Conservation (phyloP, 2,113 vertebrate species). For the Carlito syrichta region DNA sequence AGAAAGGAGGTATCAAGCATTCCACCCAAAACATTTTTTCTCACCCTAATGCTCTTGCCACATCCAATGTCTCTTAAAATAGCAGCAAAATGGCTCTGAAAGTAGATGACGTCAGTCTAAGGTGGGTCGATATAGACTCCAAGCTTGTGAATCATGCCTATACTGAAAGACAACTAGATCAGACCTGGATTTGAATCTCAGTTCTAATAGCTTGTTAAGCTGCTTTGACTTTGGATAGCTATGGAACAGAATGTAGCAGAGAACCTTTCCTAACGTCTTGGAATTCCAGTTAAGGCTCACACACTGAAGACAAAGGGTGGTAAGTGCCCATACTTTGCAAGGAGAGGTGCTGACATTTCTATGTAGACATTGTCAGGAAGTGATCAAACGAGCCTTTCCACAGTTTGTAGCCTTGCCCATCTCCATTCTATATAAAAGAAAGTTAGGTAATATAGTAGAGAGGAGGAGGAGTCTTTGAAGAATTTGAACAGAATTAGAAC, state of each 20-base stretch:
- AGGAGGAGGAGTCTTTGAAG: not conserved
- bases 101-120: not conserved
- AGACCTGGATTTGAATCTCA: not conserved
- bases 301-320: not conserved
- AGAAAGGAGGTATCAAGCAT: not conserved
- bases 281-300: not conserved
- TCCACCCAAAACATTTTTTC: constrained; percentile 61
- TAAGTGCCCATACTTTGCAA: not conserved
- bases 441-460: not conserved
- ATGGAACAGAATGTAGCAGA: not conserved
- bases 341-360: not conserved
- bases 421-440: not conserved
- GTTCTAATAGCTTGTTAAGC: not conserved
- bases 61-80: constrained; percentile 59
- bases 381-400: not conserved
- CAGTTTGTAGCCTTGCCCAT: not conserved
- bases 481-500: not conserved
- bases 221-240: not conserved
- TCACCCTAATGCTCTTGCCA: constrained; percentile 45
- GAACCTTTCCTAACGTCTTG: not conserved
- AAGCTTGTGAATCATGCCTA: not conserved
- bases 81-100: constrained; percentile 33
- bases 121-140: not conserved
- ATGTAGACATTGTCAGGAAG: not conserved
- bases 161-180: not conserved